Base-by-base conservation (phyloP, 2,113 vertebrate species). In the Corydoras maculifer region DNA sequence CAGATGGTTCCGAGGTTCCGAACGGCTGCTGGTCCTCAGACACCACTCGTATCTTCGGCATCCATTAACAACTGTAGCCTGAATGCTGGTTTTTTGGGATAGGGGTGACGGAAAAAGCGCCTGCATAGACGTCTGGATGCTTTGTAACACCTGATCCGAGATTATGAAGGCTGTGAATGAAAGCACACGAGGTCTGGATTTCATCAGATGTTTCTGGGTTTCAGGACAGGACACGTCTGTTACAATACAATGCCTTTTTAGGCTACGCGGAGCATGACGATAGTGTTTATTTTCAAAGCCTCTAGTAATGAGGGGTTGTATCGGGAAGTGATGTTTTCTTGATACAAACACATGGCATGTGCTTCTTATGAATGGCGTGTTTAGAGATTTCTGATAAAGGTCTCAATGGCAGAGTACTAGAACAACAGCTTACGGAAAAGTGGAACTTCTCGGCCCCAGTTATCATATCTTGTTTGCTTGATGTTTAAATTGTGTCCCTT, bases 81-180 rank as follows among this genome's bases (percentile, higher is more conserved):
- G 84, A 87, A 87, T 83, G 80, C 80, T 72, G 35, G 73, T 72
- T 86, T 82, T 85, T 85, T 25, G 18, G 84, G 81, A 84, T 84
- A 80, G 77, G 78, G 80, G 76, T 65, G 75, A 25, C 72, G 77
- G 82, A 85, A 85, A 79, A 73, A 32, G 81, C 84, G 86, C 85
- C 88, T 84, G 81, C 83, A 82, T 84, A 80, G 77, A 80, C 68
- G 71, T 82, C 72, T 78, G 76, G 76, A 75, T 71, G 82, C 78
- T 86, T 86, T 72, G 35, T 43, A 43, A 4, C 35, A 43, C 35
- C 35, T 43, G 35, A 43, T 43, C 35, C 35, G 35, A 2, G 35
- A 43, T 43, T 43, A 43, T 5, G 1, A 43, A 8, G 35, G 35
- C 35, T 43, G 35, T 43, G 35, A 43, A 43, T 43, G 35, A 43